Evolutionary conservation across 2,113 vertebrate species (phyloP).

Genomic region (Pavo muticus): DNA sequence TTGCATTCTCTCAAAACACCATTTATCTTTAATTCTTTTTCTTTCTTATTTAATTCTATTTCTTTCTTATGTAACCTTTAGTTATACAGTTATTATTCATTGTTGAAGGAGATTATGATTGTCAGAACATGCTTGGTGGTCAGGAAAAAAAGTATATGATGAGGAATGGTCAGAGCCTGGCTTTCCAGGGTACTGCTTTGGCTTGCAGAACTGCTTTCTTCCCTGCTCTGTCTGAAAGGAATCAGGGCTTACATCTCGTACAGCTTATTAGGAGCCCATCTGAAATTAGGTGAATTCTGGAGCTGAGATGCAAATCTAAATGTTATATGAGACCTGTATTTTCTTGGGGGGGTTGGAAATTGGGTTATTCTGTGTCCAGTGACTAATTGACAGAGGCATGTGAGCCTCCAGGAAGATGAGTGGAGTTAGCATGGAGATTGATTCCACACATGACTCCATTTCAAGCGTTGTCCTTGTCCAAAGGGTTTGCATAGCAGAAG

Average conservation of each 20-base stretch:
- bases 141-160: not conserved
- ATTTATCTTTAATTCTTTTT: not conserved
- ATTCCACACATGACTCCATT: not conserved
- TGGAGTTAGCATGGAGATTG: not conserved
- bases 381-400: not conserved
- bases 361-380: not conserved
- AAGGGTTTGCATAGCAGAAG: not conserved
- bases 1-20: not conserved
- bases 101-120: not conserved
- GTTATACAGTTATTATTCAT: not conserved
- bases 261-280: not conserved
- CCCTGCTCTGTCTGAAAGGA: not conserved
- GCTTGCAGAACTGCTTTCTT: not conserved
- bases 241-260: not conserved
- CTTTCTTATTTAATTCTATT: too few species aligned
- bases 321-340: not conserved
- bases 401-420: not conserved
- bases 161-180: too few species aligned
- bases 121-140: not conserved
- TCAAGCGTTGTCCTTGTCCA: accelerated
- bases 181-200: not conserved
- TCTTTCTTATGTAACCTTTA: not conserved
- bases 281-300: not conserved
- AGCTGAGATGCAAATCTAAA: not conserved
- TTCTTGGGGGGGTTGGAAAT: too few species aligned